These are phyloP conservation scores for Paelopatides confundens DNA, from an alignment of 53 echinoderm and acorn worm species.

Conservation along the genomic window DNA sequence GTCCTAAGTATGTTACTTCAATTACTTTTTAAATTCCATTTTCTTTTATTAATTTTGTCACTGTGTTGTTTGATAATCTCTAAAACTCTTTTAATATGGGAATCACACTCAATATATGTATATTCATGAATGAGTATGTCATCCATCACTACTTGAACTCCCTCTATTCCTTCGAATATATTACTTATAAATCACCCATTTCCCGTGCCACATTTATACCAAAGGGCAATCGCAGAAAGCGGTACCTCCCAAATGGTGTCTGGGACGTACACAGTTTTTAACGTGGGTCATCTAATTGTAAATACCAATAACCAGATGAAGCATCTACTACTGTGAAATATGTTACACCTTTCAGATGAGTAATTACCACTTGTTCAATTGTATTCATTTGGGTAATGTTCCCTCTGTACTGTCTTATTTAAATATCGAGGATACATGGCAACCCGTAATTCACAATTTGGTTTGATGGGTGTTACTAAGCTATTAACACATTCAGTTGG, in stretches of 20 bases:
- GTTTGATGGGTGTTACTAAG: constrained; percentile 26
- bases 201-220: constrained; percentile 62
- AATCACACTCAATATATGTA: not conserved
- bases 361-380: constrained; percentile 41
- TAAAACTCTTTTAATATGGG: constrained; percentile 2
- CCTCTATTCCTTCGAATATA: constrained; percentile 29
- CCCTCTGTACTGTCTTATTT: constrained; percentile 44
- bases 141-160: constrained; percentile 23
- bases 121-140: constrained; percentile 12
- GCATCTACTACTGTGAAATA: constrained; percentile 55
- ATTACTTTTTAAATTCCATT: no score
- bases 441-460: constrained; percentile 36
- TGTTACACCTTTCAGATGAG: constrained; percentile 5
- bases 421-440: constrained; percentile 54
- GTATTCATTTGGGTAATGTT: constrained; percentile 56
- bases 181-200: constrained; percentile 21
- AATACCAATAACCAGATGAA: constrained; percentile 55
- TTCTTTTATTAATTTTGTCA: not conserved
- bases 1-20: no score
- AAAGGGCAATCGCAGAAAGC: constrained; percentile 49
- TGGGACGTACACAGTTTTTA: constrained; percentile 56
- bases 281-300: constrained; percentile 39
- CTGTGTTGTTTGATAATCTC: not conserved
- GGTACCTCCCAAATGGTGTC: constrained; percentile 59
- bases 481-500: constrained; percentile 52